phyloP scores from a whole-genome alignment of 2,797 vertebrate genomes.

The Poeciliopsis presidionis region DNA sequence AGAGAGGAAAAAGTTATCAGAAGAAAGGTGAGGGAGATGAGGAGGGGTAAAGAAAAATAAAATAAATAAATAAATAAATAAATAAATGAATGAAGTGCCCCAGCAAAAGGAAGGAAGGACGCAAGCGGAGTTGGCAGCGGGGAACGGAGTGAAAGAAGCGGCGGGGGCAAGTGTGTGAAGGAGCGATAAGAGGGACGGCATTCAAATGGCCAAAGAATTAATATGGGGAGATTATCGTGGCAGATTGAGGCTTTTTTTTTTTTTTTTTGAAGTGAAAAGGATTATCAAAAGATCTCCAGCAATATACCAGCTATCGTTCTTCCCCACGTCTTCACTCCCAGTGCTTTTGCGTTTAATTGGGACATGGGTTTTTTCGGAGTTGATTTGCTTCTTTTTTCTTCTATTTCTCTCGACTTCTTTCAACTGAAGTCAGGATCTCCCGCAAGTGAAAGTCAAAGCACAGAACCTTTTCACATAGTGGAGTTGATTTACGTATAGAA shows the following conservation, averaged over 20 bases:
- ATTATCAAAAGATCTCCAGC: conserved; percentile 75
- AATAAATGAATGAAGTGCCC: not conserved
- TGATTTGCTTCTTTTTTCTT: conserved; percentile 31
- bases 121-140: conserved; percentile 35
- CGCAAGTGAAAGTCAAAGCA: conserved; percentile 18
- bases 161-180: conserved; percentile 64
- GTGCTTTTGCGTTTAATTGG: conserved; percentile 65
- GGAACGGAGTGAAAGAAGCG: conserved; percentile 44
- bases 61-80: not conserved
- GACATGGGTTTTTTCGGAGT: conserved; percentile 39
- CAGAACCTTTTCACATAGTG: conserved; percentile 12
- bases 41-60: not conserved
- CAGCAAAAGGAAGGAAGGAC: conserved; percentile 21
- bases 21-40: conserved; percentile 16
- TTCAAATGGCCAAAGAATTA: conserved; percentile 75
- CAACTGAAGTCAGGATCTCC: conserved; percentile 15
- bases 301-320: conserved; percentile 64
- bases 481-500: not conserved
- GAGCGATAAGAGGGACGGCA: conserved; percentile 69
- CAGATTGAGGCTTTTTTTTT: conserved; percentile 59
- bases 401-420: not conserved
- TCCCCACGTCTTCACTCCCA: conserved; percentile 55
- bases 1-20: conserved; percentile 15
- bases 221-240: conserved; percentile 72
- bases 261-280: conserved; percentile 54